Base-by-base conservation (phyloP, 2,888 invertebrate species). In the Aelia acuminata region DNA sequence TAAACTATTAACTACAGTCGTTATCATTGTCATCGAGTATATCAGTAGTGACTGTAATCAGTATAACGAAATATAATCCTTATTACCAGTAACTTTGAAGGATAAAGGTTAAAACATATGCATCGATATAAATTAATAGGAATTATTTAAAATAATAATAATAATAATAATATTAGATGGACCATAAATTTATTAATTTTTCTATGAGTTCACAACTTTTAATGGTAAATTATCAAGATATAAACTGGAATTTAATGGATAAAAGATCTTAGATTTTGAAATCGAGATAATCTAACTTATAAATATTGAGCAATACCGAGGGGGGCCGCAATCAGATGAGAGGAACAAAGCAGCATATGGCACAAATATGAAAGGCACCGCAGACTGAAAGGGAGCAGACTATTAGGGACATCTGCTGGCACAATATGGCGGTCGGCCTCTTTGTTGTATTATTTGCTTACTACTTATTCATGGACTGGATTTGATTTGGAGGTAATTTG, bases 381-480 rank as follows among this genome's bases (percentile, higher is more conserved):
- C 63, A 70, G 31, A 20, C 63, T 70, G 63, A 70, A 70, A 57
- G 31, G 63, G 63, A 35, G 13, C 57, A 57, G 31, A 70, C 63
- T 70, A 70, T 70, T 70, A 70, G 63, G 63, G 35, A 70, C 63
- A 70, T 70, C 63, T 70, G 63, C 63, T 70, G 63, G 63, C 53
- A 13, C 57, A 26, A 13, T 57, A 57, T 57, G 57, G 26, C 35
- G 5, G 31, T 70, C 31, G 63, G 63, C 7, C 31, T 70, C 63
- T 70, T 70, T 70, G 63, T 70, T 70, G 31, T 35, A 70, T 70
- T 70, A 70, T 70, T 70, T 70, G 63, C 35, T 70, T 70, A 35
- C 31, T 70, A 26, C 63, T 35, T 70, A 70, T 70, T 70, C 63
- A 35, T 15, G 7, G 31, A 35, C 1, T 8, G 63, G 63, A 7